Base-by-base conservation (phyloP, 1,140 invertebrate genomes). In the Ceratitis capitata region DNA sequence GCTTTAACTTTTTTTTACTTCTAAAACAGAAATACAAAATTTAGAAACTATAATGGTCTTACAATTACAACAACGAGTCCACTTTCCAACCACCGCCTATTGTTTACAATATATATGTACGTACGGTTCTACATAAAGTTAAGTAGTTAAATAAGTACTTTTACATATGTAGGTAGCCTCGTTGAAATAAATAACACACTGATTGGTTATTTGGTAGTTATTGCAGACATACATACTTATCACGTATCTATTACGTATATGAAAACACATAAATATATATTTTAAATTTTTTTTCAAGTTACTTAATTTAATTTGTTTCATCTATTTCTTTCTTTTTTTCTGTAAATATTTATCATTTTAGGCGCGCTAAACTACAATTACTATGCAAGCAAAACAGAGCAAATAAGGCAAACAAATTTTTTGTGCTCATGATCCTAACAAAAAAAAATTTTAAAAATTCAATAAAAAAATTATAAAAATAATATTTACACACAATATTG, bases 301-400 rank as follows among this genome's bases (percentile, higher is more conserved):
- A 45, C 19, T 42, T 78, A 78, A 78, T 78, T 74, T 78, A 39
- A 78, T 39, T 78, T 78, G 7, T 78, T 78, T 78, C 69, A 78
- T 78, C 69, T 78, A 35, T 78, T 78, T 64, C 58, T 64, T 64
- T 78, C 45, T 78, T 78, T 64, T 26, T 64, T 64, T 78, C 45
- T 78, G 39, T 78, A 78, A 78, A 78, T 78, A 78, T 78, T 78
- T 78, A 78, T 78, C 69, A 78, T 78, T 78, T 78, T 78, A 78
- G 69, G 69, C 69, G 69, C 69, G 69, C 69, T 78, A 78, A 78
- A 45, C 69, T 78, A 78, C 69, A 78, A 45, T 39, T 78, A 78
- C 69, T 6, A 78, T 78, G 23, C 39, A 23, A 78, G 69, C 69
- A 78, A 74, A 74, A 78, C 61, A n/a, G n/a, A n/a, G n/a, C 35